A percentile compares a stretch with the other conserved stretches of the same genome.
These are phyloP conservation scores for Drosophila takahashii DNA, from an alignment of 1,140 invertebrate genomes.

Conservation along the genomic window DNA sequence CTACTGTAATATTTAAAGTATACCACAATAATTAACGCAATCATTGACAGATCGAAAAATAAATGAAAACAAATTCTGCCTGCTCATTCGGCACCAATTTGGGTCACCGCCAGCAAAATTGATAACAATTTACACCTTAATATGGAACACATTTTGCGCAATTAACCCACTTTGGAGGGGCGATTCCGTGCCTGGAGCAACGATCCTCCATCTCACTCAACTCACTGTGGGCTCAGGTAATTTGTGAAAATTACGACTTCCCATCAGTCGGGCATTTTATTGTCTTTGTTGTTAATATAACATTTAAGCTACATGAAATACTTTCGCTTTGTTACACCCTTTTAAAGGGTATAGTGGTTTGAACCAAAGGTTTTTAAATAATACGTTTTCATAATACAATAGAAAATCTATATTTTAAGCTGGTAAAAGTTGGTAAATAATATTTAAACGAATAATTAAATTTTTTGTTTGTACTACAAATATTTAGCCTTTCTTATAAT, in stretches of 20 bases:
- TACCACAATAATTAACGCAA: not conserved
- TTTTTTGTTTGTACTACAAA: too few relatives aligned
- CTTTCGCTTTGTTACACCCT: constrained; percentile 42
- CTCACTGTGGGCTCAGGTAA: constrained; percentile 45
- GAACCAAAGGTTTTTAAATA: not conserved
- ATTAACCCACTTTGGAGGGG: constrained; percentile 58
- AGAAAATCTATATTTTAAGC: too few relatives aligned
- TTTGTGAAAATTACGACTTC: constrained; percentile 66
- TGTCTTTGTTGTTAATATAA: constrained; percentile 37
- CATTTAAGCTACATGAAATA: constrained; percentile 42
- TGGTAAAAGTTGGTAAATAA: too few relatives aligned
- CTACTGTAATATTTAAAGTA: constrained; percentile 6
- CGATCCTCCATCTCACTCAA: constrained; percentile 38
- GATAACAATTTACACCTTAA: constrained; percentile 77
- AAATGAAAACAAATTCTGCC: constrained; percentile 25
- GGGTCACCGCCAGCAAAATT: constrained; percentile 52
- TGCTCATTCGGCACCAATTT: constrained; percentile 31
- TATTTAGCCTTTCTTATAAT: too few relatives aligned
- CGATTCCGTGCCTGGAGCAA: constrained; percentile 17
- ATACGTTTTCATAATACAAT: too few relatives aligned
- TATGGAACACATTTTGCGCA: constrained; percentile 52
- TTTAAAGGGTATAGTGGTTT: not conserved
- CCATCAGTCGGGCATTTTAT: constrained; percentile 66
- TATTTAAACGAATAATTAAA: too few relatives aligned
- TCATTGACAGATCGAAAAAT: constrained; percentile 48